phyloP scores from a whole-genome alignment of 1,140 invertebrate species.

The Trichonephila clavipes region DNA sequence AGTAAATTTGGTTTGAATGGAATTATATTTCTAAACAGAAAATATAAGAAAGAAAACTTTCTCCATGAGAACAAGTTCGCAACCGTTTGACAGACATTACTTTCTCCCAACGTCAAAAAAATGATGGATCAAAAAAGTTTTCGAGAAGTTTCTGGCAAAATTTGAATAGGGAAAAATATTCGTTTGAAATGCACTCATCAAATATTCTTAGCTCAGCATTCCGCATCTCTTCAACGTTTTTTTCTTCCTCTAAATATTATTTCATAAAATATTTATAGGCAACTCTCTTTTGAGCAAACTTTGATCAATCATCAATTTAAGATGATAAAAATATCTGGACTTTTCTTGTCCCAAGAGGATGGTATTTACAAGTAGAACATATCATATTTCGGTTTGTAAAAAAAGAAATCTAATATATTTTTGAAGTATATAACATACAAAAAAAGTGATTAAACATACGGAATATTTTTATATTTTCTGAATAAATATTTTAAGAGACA shows the following conservation, averaged over 20 bases:
- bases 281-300: background rate
- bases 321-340: background rate
- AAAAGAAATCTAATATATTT: background rate
- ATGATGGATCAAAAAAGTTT: constrained; percentile 63
- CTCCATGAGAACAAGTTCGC: background rate
- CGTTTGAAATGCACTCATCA: constrained; percentile 43
- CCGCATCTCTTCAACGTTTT: background rate
- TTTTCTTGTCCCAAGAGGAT: background rate
- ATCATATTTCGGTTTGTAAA: background rate
- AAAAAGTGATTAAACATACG: too few species aligned
- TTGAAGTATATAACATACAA: too few species aligned
- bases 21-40: background rate
- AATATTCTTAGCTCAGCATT: constrained; percentile 18
- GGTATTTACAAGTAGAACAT: background rate
- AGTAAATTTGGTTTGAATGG: background rate
- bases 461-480: too few species aligned
- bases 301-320: background rate
- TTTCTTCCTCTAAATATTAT: background rate
- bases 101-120: constrained; percentile 37
- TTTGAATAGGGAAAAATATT: constrained; percentile 46
- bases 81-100: constrained; percentile 26
- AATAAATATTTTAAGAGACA: too few species aligned
- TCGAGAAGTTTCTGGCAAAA: constrained; percentile 28
- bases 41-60: background rate
- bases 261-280: background rate